Evolutionary conservation across 2,888 invertebrate genomes (phyloP).

Genomic region (Charanyca ferruginea): DNA sequence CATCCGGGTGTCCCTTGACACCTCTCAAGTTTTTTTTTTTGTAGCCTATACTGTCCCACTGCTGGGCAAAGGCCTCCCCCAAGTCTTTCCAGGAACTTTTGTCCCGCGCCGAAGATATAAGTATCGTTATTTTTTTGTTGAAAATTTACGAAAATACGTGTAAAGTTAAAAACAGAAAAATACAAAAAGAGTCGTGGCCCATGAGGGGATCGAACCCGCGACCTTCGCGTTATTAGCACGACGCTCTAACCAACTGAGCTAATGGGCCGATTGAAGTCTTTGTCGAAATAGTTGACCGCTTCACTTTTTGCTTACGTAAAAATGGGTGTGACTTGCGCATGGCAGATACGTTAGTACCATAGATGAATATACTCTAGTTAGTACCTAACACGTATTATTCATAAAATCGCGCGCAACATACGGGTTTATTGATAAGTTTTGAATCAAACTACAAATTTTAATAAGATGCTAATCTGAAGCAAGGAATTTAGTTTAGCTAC

Average conservation of each 20-base stretch:
- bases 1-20: no score
- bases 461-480: no score
- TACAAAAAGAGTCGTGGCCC: constrained; percentile 85
- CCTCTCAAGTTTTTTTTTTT: no score
- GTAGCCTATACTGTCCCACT: no score
- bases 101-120: no score
- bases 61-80: no score
- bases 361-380: no score
- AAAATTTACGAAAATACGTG: neutral
- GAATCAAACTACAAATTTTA: neutral
- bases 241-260: constrained; percentile 95
- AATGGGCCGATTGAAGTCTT: constrained; percentile 78
- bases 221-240: constrained; percentile 95
- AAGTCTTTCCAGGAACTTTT: no score
- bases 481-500: neutral
- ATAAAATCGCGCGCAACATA: neutral
- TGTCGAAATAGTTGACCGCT: constrained; percentile 47
- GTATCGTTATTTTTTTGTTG: no score
- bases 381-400: no score
- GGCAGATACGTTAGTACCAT: no score
- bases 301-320: constrained; percentile 10
- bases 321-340: neutral
- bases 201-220: constrained; percentile 94
- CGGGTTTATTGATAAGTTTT: neutral
- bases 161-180: neutral